Evolutionary conservation across 1,140 invertebrate species (phyloP), one percentile per base, ranked within the genome.

Genomic region (Aplysia californica): DNA sequence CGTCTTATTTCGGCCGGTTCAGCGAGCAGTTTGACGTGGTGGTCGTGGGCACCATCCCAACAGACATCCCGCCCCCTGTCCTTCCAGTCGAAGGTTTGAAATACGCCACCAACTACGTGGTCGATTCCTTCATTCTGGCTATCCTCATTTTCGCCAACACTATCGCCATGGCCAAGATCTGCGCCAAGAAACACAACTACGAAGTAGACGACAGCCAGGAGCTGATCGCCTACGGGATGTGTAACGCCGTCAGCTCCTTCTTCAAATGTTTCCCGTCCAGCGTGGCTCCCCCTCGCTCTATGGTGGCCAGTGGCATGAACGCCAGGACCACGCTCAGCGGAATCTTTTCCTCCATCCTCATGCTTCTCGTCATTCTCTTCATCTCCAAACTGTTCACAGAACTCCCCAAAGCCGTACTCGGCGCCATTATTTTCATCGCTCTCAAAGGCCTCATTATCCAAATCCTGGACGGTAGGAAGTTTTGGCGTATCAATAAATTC

Each of bases 281-380:
- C 5, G 96, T 94, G 36, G 94, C 94, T 21, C 95, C 95, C 84
- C 94, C 94, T 1, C 89, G 94, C 79, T 96, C 95, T 39, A 96
- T 96, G 86, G 82, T 87, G 21, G 82, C 83, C 31, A 83, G 80
- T 33, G 74, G 73, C 33, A 87, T 86, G 84, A 84, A 85, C 69
- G 82, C 83, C 10, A 86, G 83, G 61, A 83, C 86, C 44, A 86
- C 83, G 1, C 29, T 87, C n/a, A 76, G 74, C 58, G 85, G 85
- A 0, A 39, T 92, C 35, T 82, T 92, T 36, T 87, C 90, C 18
- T 79, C 89, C n/a, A 77, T 86, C 3, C 82, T 92, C 29, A 81
- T 92, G 39, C 80, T 92, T 5, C 79, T 91, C 3, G 88, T 92
- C 29, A 87, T 92, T 55, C 81, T 91, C 33, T 89, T 90, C 58